These are phyloP conservation scores for Oncorhynchus kisutch DNA, from an alignment of 2,113 vertebrate species.

Conservation along the genomic window DNA sequence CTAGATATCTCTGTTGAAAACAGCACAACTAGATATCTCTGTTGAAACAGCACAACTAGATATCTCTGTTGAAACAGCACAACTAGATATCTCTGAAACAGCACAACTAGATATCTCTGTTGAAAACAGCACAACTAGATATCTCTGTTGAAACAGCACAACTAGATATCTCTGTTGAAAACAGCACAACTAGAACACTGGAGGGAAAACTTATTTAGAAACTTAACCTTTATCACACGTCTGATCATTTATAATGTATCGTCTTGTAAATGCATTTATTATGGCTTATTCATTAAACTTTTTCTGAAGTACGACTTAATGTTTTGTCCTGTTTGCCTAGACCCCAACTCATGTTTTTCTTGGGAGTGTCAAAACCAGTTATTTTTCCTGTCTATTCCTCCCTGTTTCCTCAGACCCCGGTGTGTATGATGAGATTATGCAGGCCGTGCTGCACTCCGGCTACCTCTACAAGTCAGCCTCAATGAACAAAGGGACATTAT, in stretches of 20 bases:
- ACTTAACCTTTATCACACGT: slow-evolving; percentile 1
- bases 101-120: background rate
- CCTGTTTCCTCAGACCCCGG: slow-evolving; percentile 58
- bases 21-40: background rate
- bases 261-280: background rate
- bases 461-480: slow-evolving; percentile 82
- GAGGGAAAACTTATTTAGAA: background rate
- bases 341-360: background rate
- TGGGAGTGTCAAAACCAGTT: no score
- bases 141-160: background rate
- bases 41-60: background rate
- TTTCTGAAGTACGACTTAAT: no score
- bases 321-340: no score
- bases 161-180: background rate
- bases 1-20: background rate
- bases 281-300: no score
- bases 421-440: slow-evolving; percentile 93
- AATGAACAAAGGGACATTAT: slow-evolving; percentile 67
- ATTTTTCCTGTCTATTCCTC: no score
- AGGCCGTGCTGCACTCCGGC: slow-evolving; percentile 81
- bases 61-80: background rate
- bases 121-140: background rate
- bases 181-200: background rate
- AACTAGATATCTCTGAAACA: background rate
- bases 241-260: background rate